Percentiles rank a stretch among this genome's conserved stretches.
Evolutionary conservation across 92 coral and sea anemone genomes (phyloP).

Genomic region (Blastomussa wellsi): DNA sequence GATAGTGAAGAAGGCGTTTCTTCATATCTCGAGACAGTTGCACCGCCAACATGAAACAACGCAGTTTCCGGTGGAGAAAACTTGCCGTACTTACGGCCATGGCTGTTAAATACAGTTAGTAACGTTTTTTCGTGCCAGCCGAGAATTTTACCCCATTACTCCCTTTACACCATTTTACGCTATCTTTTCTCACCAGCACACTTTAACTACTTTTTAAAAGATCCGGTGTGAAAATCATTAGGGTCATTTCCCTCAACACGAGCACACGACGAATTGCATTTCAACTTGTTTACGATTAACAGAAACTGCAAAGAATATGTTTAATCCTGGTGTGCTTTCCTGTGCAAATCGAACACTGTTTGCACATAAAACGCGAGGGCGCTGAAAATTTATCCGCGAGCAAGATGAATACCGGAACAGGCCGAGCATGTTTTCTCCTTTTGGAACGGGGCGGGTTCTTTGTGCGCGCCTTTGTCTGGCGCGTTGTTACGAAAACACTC

Average conservation of each 20-base stretch:
- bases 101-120: too few species aligned
- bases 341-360: background rate
- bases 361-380: background rate
- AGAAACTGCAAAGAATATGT: background rate
- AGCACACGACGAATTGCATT: background rate
- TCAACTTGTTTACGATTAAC: background rate
- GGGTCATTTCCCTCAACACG: background rate
- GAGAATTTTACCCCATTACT: too few species aligned
- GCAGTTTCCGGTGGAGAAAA: conserved; percentile 31
- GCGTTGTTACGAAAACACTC: conserved; percentile 5
- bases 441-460: background rate
- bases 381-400: background rate
- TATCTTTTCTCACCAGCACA: background rate
- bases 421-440: background rate
- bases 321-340: background rate
- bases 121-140: background rate
- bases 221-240: conserved; percentile 29
- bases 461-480: conserved; percentile 11
- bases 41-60: conserved; percentile 35
- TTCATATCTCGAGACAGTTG: background rate
- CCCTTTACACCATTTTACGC: background rate
- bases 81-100: background rate
- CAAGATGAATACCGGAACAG: background rate
- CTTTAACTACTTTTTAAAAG: conserved; percentile 16
- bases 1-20: background rate